Evolutionary conservation across 2,888 invertebrate genomes (phyloP).

Genomic region (Polymixis lichenea): DNA sequence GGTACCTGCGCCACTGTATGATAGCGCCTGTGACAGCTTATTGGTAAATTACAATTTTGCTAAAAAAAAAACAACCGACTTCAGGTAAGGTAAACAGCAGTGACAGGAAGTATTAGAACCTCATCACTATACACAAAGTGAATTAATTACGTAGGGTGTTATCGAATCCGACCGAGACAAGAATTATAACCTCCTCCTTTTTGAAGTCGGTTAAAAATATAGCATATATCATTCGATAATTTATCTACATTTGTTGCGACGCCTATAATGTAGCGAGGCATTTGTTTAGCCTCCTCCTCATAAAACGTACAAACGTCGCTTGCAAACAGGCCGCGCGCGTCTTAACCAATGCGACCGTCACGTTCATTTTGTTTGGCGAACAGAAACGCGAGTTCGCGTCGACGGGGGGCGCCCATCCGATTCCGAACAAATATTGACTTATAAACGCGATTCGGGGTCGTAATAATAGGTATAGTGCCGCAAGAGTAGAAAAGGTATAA

Average conservation of each 20-base stretch:
- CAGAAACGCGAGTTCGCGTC: background rate
- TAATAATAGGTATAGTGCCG: background rate
- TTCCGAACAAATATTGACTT: background rate
- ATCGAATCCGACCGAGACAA: too few relatives aligned
- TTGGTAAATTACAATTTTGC: too few relatives aligned
- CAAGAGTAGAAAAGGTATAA: background rate
- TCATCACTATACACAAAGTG: too few relatives aligned
- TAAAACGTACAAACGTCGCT: background rate
- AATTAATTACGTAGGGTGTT: too few relatives aligned
- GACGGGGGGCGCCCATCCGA: background rate
- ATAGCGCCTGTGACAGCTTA: background rate
- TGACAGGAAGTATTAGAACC: background rate
- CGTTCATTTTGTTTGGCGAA: background rate
- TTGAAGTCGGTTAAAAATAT: background rate
- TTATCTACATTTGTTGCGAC: background rate
- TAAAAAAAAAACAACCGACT: too few relatives aligned
- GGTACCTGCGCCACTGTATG: background rate
- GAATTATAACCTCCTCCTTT: too few relatives aligned
- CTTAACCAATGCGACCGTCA: background rate
- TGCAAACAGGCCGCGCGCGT: too few relatives aligned
- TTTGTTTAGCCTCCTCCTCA: background rate
- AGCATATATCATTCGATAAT: background rate
- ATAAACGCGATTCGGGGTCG: background rate
- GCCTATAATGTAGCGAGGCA: background rate
- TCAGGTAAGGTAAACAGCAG: too few relatives aligned